Evolutionary conservation across 2,113 vertebrate genomes (phyloP), one percentile per base, ranked within the genome.

Genomic region (Carassius gibelio): DNA sequence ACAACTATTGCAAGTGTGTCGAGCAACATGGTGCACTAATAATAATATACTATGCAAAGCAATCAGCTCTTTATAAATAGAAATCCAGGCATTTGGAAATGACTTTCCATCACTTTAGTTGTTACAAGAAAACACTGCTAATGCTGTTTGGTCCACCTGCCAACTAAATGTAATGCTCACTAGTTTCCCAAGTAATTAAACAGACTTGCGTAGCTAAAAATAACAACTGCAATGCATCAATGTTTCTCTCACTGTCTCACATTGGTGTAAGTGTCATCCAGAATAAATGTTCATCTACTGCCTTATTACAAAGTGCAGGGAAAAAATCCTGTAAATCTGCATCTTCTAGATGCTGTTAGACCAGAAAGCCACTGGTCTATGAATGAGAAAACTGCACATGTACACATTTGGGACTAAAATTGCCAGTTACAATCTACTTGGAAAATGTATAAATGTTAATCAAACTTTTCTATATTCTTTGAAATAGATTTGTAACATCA

Each of bases 101-200:
- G 4, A 66, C 36, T 17, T 64, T 81, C n/a, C 78, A 64, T 81
- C 61, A 62, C 13, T 61, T 21, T 23, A 75, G 38, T 76, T 76
- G 45, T 34, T 55, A 76, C 8, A 55, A 55, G 74, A 55, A 55
- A 76, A 76, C 74, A 15, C 26, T 19, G 74, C 74, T 75, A 75
- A 48, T 48, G 72, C 72, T 23, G 57, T 45, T 66, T 66, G 59
- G 38, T 62, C 23, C 61, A 50, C 38, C 59, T 61, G 57, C 76
- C 8, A 80, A 62, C 21, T 62, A 45, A 61, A 80, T 80, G 55
- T 42, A 80, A 80, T 62, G 7, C 34, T 62, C 77, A 80, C 52
- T 45, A 42, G 48, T 6, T 57, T 59, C 30, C 2, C 52, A 36
- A 21, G 11, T 61, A 42, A 80, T 62, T 64, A 64, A 62, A 62